Evolutionary conservation across 2,888 invertebrate species (phyloP).

Genomic region (Perizoma flavofasciatum): DNA sequence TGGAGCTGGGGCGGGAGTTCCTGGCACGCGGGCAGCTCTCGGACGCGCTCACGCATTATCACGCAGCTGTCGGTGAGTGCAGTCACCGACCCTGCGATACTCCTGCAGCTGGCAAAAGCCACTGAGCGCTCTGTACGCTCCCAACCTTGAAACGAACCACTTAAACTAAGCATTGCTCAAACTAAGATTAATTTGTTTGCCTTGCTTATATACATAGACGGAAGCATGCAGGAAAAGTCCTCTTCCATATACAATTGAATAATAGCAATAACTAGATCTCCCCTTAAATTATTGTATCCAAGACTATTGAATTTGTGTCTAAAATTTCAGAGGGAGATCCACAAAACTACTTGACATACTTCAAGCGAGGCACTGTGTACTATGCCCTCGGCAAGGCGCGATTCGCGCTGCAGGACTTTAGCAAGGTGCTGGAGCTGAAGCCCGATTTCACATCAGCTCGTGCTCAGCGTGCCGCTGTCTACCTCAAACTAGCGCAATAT

Average conservation of each 20-base stretch:
- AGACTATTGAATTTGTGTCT: not conserved
- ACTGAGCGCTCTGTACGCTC: no score
- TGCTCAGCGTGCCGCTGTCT: conserved; percentile 92
- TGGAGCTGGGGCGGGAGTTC: conserved; percentile 96
- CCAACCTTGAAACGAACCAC: no score
- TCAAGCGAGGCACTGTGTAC: conserved; percentile 97
- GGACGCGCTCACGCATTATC: conserved; percentile 98
- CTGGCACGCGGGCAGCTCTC: conserved; percentile 96
- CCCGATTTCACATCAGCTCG: conserved; percentile 96
- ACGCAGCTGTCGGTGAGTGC: conserved; percentile 96
- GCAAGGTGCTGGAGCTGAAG: conserved; percentile 92
- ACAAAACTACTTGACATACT: conserved; percentile 97
- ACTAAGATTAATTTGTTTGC: no score
- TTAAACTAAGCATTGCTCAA: no score
- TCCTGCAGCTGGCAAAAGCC: no score
- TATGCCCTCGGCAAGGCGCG: conserved; percentile 97
- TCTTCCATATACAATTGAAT: no score
- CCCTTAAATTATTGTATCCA: no score
- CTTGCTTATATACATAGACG: no score
- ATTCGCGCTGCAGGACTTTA: conserved; percentile 97
- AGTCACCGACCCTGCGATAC: not conserved
- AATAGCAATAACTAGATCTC: no score
- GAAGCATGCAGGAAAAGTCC: no score
- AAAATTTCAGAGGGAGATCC: conserved; percentile 95
- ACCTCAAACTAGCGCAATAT: conserved; percentile 95